These are phyloP conservation scores for Paramuricea clavata DNA, from an alignment of 92 coral and sea anemone species.

Conservation along the genomic window DNA sequence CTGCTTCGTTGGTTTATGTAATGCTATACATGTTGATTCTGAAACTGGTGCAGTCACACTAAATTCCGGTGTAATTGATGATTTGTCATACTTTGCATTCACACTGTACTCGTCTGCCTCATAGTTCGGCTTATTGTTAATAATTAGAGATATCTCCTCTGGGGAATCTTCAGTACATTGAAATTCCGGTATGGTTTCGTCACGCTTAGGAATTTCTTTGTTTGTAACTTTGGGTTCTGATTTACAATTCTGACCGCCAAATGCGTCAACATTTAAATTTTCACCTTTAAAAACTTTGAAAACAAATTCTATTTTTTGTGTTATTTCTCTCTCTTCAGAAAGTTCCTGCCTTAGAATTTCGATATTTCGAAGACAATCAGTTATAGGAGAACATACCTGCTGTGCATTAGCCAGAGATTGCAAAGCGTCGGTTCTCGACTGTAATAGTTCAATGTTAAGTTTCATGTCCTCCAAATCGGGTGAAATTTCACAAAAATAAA, in stretches of 20 bases:
- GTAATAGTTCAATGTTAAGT: neutral
- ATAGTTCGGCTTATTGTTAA: too few relatives aligned
- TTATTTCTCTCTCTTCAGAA: neutral
- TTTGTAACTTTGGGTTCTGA: neutral
- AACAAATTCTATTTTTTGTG: neutral
- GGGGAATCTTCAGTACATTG: too few relatives aligned
- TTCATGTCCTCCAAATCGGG: neutral
- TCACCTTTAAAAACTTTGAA: neutral
- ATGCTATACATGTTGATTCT: too few relatives aligned
- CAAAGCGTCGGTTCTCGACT: constrained; percentile 6
- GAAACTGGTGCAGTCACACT: too few relatives aligned
- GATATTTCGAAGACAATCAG: neutral
- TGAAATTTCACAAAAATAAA: too few relatives aligned
- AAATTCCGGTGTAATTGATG: too few relatives aligned
- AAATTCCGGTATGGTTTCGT: too few relatives aligned
- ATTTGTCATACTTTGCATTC: too few relatives aligned
- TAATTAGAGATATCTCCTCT: too few relatives aligned
- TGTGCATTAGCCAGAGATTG: neutral
- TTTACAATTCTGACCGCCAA: neutral
- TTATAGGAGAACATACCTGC: neutral
- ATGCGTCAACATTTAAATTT: neutral
- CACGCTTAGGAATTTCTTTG: neutral
- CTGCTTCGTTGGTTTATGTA: too few relatives aligned
- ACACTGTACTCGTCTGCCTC: too few relatives aligned
- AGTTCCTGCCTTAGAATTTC: too few relatives aligned